Base-by-base conservation (phyloP, 2,113 vertebrate species). In the Larimichthys polyactis region DNA sequence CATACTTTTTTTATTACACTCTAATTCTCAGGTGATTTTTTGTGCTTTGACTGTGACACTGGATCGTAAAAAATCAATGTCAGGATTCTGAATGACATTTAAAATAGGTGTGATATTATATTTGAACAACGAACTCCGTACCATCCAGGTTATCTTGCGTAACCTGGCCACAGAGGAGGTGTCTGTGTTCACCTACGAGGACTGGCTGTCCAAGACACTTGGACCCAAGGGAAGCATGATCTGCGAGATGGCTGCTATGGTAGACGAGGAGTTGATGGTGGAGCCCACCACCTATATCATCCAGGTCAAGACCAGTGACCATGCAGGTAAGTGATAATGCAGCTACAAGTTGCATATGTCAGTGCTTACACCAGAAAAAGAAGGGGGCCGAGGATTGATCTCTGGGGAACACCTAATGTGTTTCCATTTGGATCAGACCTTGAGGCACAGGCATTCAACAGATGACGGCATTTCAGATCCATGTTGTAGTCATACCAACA, bases 261-360 rank as follows among this genome's bases (percentile, higher is more conserved):
- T 98, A 22, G 93, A 98, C 0, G 96, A 93, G 0, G 96, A 99
- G 79, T 94, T 96, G 79, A 97, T 98, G 97, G 97, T 99, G 93
- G 97, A 99, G 69, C 94, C 93, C 81, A 99, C 97, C 0, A 97
- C 95, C 0, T 99, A 99, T 62, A 94, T 86, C 0, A 85, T 99
- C 54, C 91, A 96, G 12, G 96, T 99, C 70, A 99, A 98, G 94
- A 99, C 98, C 73, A 98, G 98, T 14, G 95, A 99, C 4, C 9
- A 94, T 14, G 75, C 96, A 95, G 97, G 98, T 98, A 76, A 0
- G 94, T 84, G 48, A 29, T 49, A n/a, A 19, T 24, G 11, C 44
- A 11, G 14, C 44, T 10, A 46, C 44, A 46, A 46, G 11, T 46
- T 46, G 44, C 12, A 46, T 46, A 14, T 46, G 44, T 46, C 44